A percentile compares a stretch with the other conserved stretches of the same genome.
phyloP scores from a whole-genome alignment of 2,888 invertebrate genomes.

The Thymelicus acteon region DNA sequence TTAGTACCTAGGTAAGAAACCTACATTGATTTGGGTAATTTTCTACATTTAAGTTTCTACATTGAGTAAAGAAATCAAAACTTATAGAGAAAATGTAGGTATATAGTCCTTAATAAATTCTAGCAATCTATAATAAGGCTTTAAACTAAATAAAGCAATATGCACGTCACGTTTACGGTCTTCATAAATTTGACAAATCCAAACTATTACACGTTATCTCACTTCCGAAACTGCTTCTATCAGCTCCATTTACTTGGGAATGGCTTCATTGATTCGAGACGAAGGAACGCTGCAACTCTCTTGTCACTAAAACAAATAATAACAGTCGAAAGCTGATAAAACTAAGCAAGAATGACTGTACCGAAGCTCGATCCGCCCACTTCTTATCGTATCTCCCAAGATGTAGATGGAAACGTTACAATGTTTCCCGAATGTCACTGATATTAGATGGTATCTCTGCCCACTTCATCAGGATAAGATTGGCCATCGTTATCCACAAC shows the following conservation, averaged over 20 bases:
- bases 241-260: not conserved
- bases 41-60: too few relatives aligned
- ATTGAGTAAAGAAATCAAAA: too few relatives aligned
- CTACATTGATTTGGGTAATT: too few relatives aligned
- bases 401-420: not conserved
- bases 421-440: not conserved
- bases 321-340: not conserved
- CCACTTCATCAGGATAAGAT: too few relatives aligned
- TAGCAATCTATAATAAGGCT: not conserved
- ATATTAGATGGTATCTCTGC: too few relatives aligned
- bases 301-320: not conserved
- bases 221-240: conserved; percentile 8
- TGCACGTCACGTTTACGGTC: not conserved
- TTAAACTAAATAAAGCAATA: not conserved
- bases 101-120: too few relatives aligned
- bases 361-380: not conserved
- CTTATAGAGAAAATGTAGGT: too few relatives aligned
- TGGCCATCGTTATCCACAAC: too few relatives aligned
- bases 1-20: too few relatives aligned
- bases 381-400: not conserved
- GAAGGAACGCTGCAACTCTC: not conserved
- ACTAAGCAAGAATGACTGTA: not conserved
- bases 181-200: not conserved
- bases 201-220: not conserved
- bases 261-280: conserved; percentile 3